phyloP scores from a whole-genome alignment of 2,113 vertebrate species.

The Hemicordylus capensis region DNA sequence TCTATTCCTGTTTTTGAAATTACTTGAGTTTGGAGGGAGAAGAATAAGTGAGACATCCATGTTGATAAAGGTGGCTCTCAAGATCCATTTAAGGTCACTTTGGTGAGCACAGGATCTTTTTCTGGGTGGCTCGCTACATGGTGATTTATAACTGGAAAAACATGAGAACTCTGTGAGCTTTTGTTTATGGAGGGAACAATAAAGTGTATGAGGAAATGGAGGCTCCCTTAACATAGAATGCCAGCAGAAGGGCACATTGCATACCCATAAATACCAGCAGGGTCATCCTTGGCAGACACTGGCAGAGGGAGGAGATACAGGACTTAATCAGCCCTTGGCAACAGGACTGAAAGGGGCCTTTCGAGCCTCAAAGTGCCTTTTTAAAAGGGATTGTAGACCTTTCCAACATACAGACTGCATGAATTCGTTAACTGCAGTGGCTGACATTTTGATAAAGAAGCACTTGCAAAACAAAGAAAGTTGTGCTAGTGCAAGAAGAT shows the following conservation, averaged over 20 bases:
- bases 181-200: slow-evolving; percentile 32
- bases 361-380: neutral
- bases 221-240: slow-evolving; percentile 44
- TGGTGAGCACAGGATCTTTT: slow-evolving; percentile 37
- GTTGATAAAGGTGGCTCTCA: neutral
- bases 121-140: neutral
- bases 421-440: neutral
- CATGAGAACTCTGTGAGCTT: slow-evolving; percentile 47
- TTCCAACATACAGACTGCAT: neutral
- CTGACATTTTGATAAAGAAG: no score
- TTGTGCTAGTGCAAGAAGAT: no score
- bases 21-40: neutral
- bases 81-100: neutral
- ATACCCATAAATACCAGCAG: slow-evolving; percentile 35
- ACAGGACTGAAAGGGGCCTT: neutral
- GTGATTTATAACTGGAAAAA: slow-evolving; percentile 53
- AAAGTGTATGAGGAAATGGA: neutral
- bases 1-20: neutral
- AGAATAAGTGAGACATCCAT: neutral
- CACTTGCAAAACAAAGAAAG: no score
- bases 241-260: slow-evolving; percentile 49
- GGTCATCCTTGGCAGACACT: slow-evolving; percentile 30
- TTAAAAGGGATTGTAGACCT: neutral
- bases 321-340: slow-evolving; percentile 42
- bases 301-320: slow-evolving; percentile 14